Conservation (phyloP, 2,888 invertebrate genomes). For the Anaspis maculata region DNA sequence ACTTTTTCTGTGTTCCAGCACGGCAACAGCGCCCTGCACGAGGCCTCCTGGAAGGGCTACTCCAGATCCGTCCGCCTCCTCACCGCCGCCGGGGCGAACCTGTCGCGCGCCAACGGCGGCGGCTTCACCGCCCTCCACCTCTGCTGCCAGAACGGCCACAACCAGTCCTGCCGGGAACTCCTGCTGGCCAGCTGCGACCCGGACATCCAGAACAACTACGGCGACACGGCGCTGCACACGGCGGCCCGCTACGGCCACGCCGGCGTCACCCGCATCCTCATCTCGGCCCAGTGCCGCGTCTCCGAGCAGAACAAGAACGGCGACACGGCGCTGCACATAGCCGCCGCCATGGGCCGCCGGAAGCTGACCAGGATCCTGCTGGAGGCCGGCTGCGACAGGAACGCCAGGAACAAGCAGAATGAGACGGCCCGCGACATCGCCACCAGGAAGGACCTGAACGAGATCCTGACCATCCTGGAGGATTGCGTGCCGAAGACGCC, state of each 20-base stretch:
- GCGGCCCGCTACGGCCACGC: conserved; percentile 94
- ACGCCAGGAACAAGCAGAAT: conserved; percentile 71
- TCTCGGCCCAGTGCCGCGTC: conserved; percentile 76
- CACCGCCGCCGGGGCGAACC: conserved; percentile 55
- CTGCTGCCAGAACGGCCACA: conserved; percentile 94
- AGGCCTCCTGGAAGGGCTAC: conserved; percentile 92
- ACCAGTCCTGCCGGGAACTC: conserved; percentile 85
- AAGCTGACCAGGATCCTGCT: conserved; percentile 85
- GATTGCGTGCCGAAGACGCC: conserved; percentile 34
- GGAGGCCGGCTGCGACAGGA: conserved; percentile 72
- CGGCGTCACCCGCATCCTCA: conserved; percentile 86
- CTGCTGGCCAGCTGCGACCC: conserved; percentile 81
- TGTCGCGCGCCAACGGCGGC: conserved; percentile 66
- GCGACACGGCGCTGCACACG: conserved; percentile 90
- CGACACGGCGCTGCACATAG: conserved; percentile 89
- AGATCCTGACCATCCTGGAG: conserved; percentile 73
- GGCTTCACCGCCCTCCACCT: conserved; percentile 93
- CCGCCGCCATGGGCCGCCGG: conserved; percentile 86
- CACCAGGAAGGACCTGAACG: conserved; percentile 72
- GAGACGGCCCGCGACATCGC: conserved; percentile 90
- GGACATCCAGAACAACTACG: conserved; percentile 88
- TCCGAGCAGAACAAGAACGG: conserved; percentile 93
- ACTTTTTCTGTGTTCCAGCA: conserved; percentile 70
- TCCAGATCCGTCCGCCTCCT: conserved; percentile 74
- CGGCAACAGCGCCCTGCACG: conserved; percentile 90